phyloP scores from a whole-genome alignment of 2,888 invertebrate genomes.

The Phytoseiulus persimilis region DNA sequence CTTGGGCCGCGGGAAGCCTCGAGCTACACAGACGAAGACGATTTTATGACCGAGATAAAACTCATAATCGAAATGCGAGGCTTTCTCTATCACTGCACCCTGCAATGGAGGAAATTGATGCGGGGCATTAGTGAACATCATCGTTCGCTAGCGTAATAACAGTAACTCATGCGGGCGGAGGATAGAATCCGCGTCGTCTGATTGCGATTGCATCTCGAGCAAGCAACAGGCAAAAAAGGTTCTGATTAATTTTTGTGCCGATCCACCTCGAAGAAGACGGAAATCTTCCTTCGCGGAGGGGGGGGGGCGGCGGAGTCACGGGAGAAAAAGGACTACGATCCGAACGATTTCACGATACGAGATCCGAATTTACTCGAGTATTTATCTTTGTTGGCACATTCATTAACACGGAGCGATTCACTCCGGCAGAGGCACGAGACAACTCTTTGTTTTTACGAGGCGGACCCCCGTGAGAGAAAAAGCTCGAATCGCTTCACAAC shows the following conservation, averaged over 20 bases:
- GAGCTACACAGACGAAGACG: constrained; percentile 80
- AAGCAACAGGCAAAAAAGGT: neutral
- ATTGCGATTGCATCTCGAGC: neutral
- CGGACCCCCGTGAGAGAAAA: no score
- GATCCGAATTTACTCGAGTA: no score
- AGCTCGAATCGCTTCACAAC: no score
- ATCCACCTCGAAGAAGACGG: neutral
- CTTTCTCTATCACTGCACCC: constrained; percentile 80
- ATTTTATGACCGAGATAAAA: constrained; percentile 89
- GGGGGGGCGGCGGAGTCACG: neutral
- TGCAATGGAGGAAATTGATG: constrained; percentile 49
- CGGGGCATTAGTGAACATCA: neutral
- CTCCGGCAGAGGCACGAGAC: no score
- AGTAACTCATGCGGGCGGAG: neutral
- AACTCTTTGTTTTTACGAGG: no score
- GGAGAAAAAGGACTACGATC: no score
- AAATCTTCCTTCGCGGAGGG: neutral
- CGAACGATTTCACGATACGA: no score
- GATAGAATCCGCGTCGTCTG: neutral
- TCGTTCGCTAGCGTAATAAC: neutral
- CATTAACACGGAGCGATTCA: no score
- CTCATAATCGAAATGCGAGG: constrained; percentile 86
- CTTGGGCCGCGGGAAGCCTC: constrained; percentile 77
- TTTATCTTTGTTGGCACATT: no score
- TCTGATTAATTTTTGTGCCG: neutral